Evolutionary conservation across 2,888 invertebrate species (phyloP).

Genomic region (Aleiodes leptofemur): DNA sequence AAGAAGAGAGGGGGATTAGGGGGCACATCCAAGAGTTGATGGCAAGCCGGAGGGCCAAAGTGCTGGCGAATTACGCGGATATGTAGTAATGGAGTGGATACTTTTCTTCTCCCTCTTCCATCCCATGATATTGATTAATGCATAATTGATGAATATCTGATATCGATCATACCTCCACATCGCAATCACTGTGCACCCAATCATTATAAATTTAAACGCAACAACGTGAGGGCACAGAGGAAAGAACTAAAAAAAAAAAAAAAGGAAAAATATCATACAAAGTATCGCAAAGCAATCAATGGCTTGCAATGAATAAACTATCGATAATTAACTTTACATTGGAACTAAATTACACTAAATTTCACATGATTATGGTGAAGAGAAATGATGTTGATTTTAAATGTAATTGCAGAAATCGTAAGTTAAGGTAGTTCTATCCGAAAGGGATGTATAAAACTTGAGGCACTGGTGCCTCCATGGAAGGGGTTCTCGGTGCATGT

Average conservation of each 20-base stretch:
- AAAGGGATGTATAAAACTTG: no score
- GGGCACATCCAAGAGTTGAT: constrained; percentile 16
- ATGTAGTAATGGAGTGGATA: constrained; percentile 40
- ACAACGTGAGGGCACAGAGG: neutral
- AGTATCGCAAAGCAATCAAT: neutral
- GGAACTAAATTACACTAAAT: no score
- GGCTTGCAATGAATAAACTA: neutral
- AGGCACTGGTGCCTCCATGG: no score
- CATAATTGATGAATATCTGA: constrained; percentile 49
- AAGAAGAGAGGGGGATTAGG: neutral
- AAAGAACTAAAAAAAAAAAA: neutral
- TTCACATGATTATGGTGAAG: no score
- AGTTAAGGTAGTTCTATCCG: no score
- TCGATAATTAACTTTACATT: no score
- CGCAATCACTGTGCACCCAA: constrained; percentile 20
- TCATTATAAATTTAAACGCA: constrained; percentile 30
- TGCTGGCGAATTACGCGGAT: constrained; percentile 48
- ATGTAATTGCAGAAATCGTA: no score
- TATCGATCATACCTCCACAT: constrained; percentile 45
- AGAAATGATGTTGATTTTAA: no score
- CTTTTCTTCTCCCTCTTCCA: constrained; percentile 7
- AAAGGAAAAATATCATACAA: neutral
- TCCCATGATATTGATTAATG: constrained; percentile 49
- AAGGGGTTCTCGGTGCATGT: no score
- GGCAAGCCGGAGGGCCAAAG: constrained; percentile 45